These are phyloP conservation scores for Prunella strophiata DNA, from an alignment of 2,797 vertebrate genomes.

Conservation along the genomic window DNA sequence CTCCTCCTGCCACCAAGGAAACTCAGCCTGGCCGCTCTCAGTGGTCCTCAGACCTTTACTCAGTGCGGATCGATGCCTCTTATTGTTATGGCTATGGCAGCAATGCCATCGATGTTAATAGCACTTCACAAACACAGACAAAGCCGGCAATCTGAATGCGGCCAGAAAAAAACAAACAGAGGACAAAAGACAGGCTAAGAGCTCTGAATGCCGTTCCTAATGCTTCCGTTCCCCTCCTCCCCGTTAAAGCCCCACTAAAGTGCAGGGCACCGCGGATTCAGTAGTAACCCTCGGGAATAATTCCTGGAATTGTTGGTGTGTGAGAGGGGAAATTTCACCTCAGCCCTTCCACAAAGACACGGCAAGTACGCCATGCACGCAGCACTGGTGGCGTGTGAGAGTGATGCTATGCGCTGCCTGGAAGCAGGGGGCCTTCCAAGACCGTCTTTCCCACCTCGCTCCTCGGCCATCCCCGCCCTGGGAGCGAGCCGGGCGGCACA, in stretches of 20 bases:
- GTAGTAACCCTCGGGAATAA: not conserved
- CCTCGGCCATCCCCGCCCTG: not conserved
- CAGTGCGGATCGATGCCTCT: not conserved
- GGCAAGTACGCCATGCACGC: not conserved
- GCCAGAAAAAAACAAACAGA: not conserved
- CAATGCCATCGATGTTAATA: constrained; percentile 27
- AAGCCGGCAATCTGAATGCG: constrained; percentile 13
- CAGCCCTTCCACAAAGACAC: not conserved
- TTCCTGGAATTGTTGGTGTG: not conserved
- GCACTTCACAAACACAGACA: constrained; percentile 36
- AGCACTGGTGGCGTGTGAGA: not conserved
- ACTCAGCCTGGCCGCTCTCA: not conserved
- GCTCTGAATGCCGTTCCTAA: not conserved
- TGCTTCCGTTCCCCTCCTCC: not conserved
- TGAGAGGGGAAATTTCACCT: not conserved
- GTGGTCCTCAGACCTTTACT: constrained; percentile 2
- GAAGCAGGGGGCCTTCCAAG: constrained; percentile 67
- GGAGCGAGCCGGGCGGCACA: not conserved
- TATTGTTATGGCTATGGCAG: not conserved
- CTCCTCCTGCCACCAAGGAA: not conserved
- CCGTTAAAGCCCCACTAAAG: not conserved
- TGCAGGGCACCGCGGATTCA: not conserved
- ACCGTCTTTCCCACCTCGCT: constrained; percentile 30
- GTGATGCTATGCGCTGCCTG: constrained; percentile 16
- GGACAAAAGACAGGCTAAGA: constrained; percentile 28